Base-by-base conservation (phyloP, 2,888 invertebrate genomes). In the Allacma fusca region DNA sequence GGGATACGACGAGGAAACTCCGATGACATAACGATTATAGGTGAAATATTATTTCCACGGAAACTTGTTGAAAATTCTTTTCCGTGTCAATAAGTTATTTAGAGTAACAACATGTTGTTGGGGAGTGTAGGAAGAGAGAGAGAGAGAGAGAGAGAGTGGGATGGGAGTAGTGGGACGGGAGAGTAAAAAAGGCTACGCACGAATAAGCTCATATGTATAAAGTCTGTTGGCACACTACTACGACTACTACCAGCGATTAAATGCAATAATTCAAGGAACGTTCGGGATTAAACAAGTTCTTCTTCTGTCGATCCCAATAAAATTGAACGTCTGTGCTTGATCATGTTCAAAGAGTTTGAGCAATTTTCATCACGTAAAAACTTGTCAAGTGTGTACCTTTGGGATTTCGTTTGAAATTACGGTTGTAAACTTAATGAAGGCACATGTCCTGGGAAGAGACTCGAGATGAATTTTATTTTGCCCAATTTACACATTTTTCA, bases 301-400 rank as follows among this genome's bases (percentile, higher is more conserved):
- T 50, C 19, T n/a, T 12, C 50, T n/a, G n/a, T 16, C 16, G 50
- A 50, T 50, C 7, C 50, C 50, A 50, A 50, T 50, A 50, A 50
- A 50, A 50, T 50, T 50, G 19, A 50, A 50, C 50, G 50, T 50
- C 50, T 16, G 7, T 12, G 50, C 50, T 50, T 50, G 50, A 50
- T 50, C 50, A n/a, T 50, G 19, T 50, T 50, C 9, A 50, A 50
- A 50, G 19, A 50, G 50, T 50, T 50, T 50, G 50, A 50, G n/a
- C 50, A 13, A 50, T 50, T 50, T 50, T 16, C 50, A 50, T 50
- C 50, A 50, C 50, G 50, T 50, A 50, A 50, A 50, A 50, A 9
- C 50, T n/a, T 50, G 50, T 50, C 50, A 50, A 50, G 50, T 50
- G 50, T 50, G 50, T 50, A 50, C 50, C 50, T 50, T 50, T 50